Evolutionary conservation across 2,113 vertebrate species (phyloP), one percentile per base, ranked within the genome.

Genomic region (Heterotis niloticus): DNA sequence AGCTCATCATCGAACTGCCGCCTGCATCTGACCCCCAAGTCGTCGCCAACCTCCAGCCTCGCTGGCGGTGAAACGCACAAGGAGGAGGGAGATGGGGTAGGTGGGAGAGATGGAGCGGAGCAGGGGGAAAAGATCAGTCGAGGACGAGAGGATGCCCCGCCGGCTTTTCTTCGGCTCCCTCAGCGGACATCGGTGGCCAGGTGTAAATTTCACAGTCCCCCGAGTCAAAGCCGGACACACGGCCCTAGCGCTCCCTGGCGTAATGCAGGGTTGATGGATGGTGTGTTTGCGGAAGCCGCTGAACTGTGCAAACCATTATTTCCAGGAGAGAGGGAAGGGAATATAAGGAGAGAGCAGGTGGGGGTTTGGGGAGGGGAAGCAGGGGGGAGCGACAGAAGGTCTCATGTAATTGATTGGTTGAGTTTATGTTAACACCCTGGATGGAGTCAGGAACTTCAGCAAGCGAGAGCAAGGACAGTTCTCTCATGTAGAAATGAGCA

Each of bases 221-320:
- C 34, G 34, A 44, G 34, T 7, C 34, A 44, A 44, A 44, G 34
- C 34, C 34, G 7, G 34, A 44, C 34, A 7, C 34, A 44, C 34
- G 34, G 34, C 7, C 34, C 34, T 44, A 7, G 34, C 34, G 34
- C 34, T 44, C 34, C 7, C 12, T 12, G 14, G 23, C 0, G 54
- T 23, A 69, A 71, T 72, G 57, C 81, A 23, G 57, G 23, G 54
- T 78, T 92, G 88, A 91, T 91, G 85, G 89, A 93, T 90, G 83
- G 82, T 81, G 82, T 90, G 90, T 92, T 93, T 91, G 86, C 84
- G 83, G 88, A 89, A 82, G 79, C 75, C n/a, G 56, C 83, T 91
- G 85, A 90, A 88, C 89, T 86, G 75, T 87, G 82, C 87, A 89
- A 85, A 86, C 88, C 86, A 91, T 91, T 92, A 91, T 91, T 90